Evolutionary conservation across 2,888 invertebrate genomes (phyloP).

Genomic region (Ceriagrion tenellum): DNA sequence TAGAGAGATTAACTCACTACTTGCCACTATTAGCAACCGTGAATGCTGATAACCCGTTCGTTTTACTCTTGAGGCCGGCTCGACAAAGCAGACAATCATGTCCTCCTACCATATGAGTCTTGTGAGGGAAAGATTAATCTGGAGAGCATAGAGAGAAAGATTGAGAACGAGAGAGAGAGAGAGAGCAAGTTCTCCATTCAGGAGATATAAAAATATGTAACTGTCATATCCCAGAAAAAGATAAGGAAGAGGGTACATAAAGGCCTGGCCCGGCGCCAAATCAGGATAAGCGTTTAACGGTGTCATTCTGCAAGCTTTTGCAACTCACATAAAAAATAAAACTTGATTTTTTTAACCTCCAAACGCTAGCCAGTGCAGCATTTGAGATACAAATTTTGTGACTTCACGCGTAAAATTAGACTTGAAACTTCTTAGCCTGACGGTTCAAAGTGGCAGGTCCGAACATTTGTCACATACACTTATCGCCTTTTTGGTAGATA

Average conservation of each 20-base stretch:
- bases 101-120: neutral
- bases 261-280: neutral
- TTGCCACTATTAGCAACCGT: neutral
- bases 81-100: conserved; percentile 20
- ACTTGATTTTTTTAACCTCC: neutral
- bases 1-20: neutral
- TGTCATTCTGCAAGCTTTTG: neutral
- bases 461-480: neutral
- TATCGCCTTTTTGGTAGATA: no score
- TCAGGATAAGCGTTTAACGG: conserved; percentile 5
- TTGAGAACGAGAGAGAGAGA: no score
- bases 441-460: neutral
- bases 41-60: neutral
- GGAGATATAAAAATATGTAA: neutral
- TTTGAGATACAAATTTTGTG: neutral
- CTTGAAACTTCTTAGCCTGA: neutral
- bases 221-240: neutral
- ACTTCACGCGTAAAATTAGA: neutral
- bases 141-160: neutral
- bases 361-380: neutral
- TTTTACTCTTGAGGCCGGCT: neutral
- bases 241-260: neutral
- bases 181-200: neutral
- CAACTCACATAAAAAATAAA: neutral
- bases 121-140: neutral